A percentile compares a stretch with the other conserved stretches of the same genome.
Conservation (phyloP, 2,113 vertebrate genomes). For the Uropsilus gracilis region DNA sequence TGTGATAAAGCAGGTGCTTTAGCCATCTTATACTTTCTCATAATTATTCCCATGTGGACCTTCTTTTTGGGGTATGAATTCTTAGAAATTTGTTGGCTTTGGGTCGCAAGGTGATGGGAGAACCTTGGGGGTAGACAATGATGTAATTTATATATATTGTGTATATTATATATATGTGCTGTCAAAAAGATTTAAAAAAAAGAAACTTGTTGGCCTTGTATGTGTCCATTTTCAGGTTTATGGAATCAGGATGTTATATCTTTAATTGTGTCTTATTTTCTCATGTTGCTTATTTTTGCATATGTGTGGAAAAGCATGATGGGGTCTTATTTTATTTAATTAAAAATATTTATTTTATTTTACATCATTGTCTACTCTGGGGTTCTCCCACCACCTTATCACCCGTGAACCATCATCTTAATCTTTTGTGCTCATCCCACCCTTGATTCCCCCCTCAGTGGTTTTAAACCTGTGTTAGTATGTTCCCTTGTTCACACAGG, state of each 20-base stretch:
- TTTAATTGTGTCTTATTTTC: conserved; percentile 23
- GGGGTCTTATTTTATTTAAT: no score
- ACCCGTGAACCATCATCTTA: no score
- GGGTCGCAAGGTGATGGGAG: no score
- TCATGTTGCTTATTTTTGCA: background rate
- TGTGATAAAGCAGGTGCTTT: conserved; percentile 19
- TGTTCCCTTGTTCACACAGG: background rate
- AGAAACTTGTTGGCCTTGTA: background rate
- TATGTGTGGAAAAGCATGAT: background rate
- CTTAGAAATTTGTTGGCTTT: conserved; percentile 23
- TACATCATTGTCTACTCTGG: no score
- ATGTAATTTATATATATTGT: no score
- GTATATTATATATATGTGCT: no score
- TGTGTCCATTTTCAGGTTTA: background rate
- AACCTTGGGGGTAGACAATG: no score
- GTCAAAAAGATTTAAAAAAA: no score
- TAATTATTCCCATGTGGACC: background rate
- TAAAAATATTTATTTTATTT: no score
- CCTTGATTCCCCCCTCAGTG: no score
- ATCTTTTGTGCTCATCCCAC: no score
- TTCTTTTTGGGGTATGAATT: background rate
- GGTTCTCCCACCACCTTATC: no score
- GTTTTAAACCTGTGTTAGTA: background rate
- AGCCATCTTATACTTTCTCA: background rate
- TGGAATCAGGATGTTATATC: background rate